Percentiles rank a stretch among this genome's conserved stretches.
phyloP scores from a whole-genome alignment of 2,888 invertebrate species.

The Oasisia sp. region DNA sequence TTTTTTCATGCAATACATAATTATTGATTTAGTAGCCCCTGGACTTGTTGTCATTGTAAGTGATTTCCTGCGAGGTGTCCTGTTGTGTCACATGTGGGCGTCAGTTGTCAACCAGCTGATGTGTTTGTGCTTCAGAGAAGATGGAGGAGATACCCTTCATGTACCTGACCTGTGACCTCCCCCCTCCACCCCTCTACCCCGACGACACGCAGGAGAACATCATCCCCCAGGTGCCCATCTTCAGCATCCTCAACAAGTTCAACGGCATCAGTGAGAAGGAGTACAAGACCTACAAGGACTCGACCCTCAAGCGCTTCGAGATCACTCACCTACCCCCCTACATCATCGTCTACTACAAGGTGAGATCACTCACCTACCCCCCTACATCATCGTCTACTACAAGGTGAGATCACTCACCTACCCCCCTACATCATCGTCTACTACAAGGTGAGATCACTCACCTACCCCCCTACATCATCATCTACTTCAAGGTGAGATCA shows the following conservation, averaged over 20 bases:
- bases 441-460: slow-evolving; percentile 92
- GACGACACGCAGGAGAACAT: slow-evolving; percentile 98
- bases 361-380: slow-evolving; percentile 91
- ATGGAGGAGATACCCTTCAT: slow-evolving; percentile 92
- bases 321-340: slow-evolving; percentile 92
- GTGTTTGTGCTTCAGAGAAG: slow-evolving; percentile 45
- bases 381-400: slow-evolving; percentile 93
- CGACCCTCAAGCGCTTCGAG: slow-evolving; percentile 95
- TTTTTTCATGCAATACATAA: too few species aligned
- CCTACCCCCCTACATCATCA: slow-evolving; percentile 91
- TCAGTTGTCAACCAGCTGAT: not conserved
- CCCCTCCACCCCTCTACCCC: slow-evolving; percentile 93
- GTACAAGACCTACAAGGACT: slow-evolving; percentile 99
- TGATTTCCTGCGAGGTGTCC: too few species aligned
- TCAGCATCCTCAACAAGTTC: slow-evolving; percentile 93
- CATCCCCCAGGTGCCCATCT: slow-evolving; percentile 97
- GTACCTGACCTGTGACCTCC: slow-evolving; percentile 96
- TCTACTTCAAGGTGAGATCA: slow-evolving; percentile 96
- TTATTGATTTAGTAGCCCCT: too few species aligned
- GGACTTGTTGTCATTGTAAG: too few species aligned
- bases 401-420: slow-evolving; percentile 85
- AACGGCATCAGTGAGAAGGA: slow-evolving; percentile 96
- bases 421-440: slow-evolving; percentile 96
- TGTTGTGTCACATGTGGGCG: too few species aligned
- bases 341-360: slow-evolving; percentile 93